Base-by-base conservation (phyloP, 2,797 vertebrate genomes). In the Cirrhinus mrigala region DNA sequence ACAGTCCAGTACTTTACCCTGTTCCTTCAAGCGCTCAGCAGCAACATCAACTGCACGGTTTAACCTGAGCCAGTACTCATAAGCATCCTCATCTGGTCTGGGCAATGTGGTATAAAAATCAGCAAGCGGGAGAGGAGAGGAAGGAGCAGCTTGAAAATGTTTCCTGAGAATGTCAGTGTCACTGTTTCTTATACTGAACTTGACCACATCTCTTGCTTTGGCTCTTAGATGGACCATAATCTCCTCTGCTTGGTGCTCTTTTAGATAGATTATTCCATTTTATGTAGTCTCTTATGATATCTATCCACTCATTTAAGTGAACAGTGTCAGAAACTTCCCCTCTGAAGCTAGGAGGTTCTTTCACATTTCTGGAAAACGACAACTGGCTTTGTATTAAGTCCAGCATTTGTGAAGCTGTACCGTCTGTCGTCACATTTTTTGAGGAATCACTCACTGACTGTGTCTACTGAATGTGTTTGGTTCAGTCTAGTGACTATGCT, bases 61-160 rank as follows among this genome's bases (percentile, higher is more conserved):
- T 27, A 50, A 10, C 15, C 71, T 74, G 3, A 69, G 11, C 66
- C 66, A 69, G 73, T 84, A 64, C 7, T 77, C 48, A 44, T 66
- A 84, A 14, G 48, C 60, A 68, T 77, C 33, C 24, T 70, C 46
- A 0, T 54, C 29, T 24, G 29, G 48, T 12, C 10, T 77, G 12
- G 82, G 82, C 9, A 77, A 40, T 44, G 60, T 84, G 20, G 82
- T 52, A n/a, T 84, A 20, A 84, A 40, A 84, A 15, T 84, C 74
- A 20, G 82, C 82, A 48, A 78, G 46, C 0, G 48, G 74, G 18
- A 84, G 44, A 50, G 73, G 48, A 7, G 60, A 69, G 16, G 62
- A 78, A 3, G 24, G 60, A 48, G 16, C 54, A 68, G 37, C 16
- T 14, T 69, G 24, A 68, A 77, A 84, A 44, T 77, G 73, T 33